Conservation (phyloP, 2,113 vertebrate species). For the Oncorhynchus masou region DNA sequence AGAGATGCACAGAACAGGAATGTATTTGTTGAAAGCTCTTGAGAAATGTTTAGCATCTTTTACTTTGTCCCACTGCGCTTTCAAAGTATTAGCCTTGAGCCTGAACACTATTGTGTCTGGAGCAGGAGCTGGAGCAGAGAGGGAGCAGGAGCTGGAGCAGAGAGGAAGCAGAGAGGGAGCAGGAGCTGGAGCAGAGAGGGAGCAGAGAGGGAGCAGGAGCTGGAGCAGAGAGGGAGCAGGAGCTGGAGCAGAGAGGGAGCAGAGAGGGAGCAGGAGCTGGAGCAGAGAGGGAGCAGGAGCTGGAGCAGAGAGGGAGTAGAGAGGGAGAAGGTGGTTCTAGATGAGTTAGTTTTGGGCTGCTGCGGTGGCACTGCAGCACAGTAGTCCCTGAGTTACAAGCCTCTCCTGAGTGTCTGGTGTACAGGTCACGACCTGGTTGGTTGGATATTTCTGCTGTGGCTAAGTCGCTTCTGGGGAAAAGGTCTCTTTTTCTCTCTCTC, state of each 20-base stretch:
- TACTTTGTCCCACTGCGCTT: neutral
- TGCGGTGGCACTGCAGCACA: neutral
- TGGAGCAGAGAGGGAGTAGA: neutral
- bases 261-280: too few relatives aligned
- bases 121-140: neutral
- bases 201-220: too few relatives aligned
- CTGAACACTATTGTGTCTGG: neutral
- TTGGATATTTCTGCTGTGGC: constrained; percentile 24
- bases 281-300: neutral
- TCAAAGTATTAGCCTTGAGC: neutral
- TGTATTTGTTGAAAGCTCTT: too few relatives aligned
- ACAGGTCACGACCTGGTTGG: constrained; percentile 43
- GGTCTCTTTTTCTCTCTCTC: neutral
- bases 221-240: too few relatives aligned
- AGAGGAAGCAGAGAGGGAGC: too few relatives aligned
- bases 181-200: too few relatives aligned
- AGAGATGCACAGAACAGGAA: too few relatives aligned
- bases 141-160: neutral
- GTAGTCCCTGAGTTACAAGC: neutral
- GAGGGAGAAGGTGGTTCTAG: neutral
- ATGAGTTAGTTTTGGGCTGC: neutral
- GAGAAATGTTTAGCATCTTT: neutral
- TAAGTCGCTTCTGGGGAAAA: constrained; percentile 15
- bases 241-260: too few relatives aligned
- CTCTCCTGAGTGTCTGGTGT: constrained; percentile 3